These are phyloP conservation scores for Trinorchestia longiramus DNA, from an alignment of 1,140 invertebrate species.

Conservation along the genomic window DNA sequence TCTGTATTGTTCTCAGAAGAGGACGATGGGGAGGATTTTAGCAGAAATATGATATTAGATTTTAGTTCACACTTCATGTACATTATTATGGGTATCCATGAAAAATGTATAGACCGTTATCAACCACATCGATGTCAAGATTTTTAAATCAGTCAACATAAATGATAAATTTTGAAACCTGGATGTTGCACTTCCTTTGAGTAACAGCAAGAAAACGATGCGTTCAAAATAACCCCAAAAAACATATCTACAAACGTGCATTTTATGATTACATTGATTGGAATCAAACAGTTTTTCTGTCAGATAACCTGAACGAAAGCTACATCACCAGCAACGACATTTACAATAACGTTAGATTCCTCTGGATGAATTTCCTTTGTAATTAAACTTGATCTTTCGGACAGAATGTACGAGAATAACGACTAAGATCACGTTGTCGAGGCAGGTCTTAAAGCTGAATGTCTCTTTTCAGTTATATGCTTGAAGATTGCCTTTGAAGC, in stretches of 20 bases:
- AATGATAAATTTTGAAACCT: too few species aligned
- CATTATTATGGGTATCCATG: too few species aligned
- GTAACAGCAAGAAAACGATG: too few species aligned
- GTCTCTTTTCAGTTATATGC: constrained; percentile 51
- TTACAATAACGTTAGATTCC: background rate
- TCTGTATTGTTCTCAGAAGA: too few species aligned
- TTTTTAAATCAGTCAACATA: too few species aligned
- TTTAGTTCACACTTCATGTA: too few species aligned
- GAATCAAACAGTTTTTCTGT: background rate
- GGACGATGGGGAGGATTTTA: too few species aligned
- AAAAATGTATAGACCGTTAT: too few species aligned
- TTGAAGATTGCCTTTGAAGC: constrained; percentile 30
- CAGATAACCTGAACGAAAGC: background rate
- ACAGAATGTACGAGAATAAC: constrained; percentile 13
- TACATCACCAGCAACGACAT: background rate
- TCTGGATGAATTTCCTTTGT: background rate
- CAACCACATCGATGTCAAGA: too few species aligned
- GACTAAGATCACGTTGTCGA: constrained; percentile 6
- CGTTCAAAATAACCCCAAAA: too few species aligned
- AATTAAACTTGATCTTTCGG: constrained; percentile 31
- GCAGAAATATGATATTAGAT: too few species aligned
- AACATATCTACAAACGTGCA: background rate
- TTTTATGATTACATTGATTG: background rate
- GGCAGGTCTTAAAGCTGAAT: constrained; percentile 41
- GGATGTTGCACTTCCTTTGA: too few species aligned